Evolutionary conservation across 2,113 vertebrate species (phyloP).

Genomic region (Otus sunia): DNA sequence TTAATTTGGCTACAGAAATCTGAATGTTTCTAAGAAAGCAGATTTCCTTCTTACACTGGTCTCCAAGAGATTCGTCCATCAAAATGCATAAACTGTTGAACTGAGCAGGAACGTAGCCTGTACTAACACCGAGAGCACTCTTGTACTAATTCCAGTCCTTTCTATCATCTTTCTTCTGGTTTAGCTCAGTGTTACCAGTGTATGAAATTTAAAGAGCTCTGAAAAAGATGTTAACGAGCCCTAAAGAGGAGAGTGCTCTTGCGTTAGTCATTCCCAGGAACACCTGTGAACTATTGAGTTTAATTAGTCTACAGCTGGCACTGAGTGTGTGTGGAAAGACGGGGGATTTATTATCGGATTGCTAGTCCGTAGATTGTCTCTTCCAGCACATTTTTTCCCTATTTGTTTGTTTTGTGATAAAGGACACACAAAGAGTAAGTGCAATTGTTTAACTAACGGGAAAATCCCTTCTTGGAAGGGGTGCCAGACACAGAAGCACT

Average conservation of each 20-base stretch:
- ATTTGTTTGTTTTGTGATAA: constrained; percentile 54
- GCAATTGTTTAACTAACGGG: constrained; percentile 22
- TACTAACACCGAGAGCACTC: not conserved
- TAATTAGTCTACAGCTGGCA: constrained; percentile 58
- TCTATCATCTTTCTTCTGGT: not conserved
- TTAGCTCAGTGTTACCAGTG: constrained; percentile 14
- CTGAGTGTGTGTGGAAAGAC: not conserved
- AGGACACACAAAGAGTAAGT: not conserved
- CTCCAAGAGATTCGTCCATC: not conserved
- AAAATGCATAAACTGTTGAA: not conserved
- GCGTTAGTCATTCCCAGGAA: constrained; percentile 28
- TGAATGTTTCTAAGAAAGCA: not conserved
- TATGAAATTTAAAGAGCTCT: constrained; percentile 62
- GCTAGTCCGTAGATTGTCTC: constrained; percentile 5
- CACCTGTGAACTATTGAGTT: constrained; percentile 53
- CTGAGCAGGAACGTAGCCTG: not conserved
- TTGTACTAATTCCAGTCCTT: not conserved
- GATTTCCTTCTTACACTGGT: not conserved
- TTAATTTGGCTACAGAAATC: not conserved
- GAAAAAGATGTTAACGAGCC: constrained; percentile 63
- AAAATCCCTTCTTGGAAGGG: constrained; percentile 1
- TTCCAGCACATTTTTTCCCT: not conserved
- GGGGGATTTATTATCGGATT: constrained; percentile 36
- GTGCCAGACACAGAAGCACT: not conserved
- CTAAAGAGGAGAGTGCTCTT: constrained; percentile 45